Conservation (phyloP, 1,140 invertebrate species). For the Venturia canescens region DNA sequence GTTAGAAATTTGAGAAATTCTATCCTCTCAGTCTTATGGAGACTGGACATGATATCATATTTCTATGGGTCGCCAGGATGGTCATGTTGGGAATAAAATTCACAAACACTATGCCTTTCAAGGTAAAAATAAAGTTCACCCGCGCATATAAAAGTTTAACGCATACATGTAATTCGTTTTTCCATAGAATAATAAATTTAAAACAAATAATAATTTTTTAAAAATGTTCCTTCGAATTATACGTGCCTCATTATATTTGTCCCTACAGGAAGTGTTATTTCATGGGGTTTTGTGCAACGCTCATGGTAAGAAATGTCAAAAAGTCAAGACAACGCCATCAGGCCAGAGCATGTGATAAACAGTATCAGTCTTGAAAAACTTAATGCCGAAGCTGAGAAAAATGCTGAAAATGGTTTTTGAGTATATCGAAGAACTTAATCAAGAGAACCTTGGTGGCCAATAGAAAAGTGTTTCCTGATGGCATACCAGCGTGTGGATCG, state of each 20-base stretch:
- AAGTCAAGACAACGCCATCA: constrained; percentile 96
- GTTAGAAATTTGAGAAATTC: constrained; percentile 73
- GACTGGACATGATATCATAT: constrained; percentile 98
- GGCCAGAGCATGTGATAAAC: constrained; percentile 94
- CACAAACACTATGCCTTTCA: constrained; percentile 91
- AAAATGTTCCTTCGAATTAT: not conserved
- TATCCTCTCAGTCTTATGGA: constrained; percentile 96
- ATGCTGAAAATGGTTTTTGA: constrained; percentile 84
- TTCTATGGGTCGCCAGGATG: constrained; percentile 99
- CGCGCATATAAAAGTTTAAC: constrained; percentile 18
- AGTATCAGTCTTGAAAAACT: constrained; percentile 85
- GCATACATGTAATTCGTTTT: not conserved
- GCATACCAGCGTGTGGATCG: constrained; percentile 96
- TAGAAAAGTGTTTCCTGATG: constrained; percentile 90
- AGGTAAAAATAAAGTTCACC: constrained; percentile 66
- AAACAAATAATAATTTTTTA: not conserved
- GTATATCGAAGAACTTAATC: constrained; percentile 84
- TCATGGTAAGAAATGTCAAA: constrained; percentile 99
- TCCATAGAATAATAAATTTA: not conserved
- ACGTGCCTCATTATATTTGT: constrained; percentile 45
- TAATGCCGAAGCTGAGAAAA: constrained; percentile 77
- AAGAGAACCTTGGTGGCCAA: constrained; percentile 84
- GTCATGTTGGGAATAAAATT: constrained; percentile 93
- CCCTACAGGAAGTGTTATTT: constrained; percentile 81
- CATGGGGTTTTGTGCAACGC: constrained; percentile 97